Percentiles rank a stretch among this genome's conserved stretches.
These are phyloP conservation scores for Sinelater perroti DNA, from an alignment of 2,888 invertebrate species.

Conservation along the genomic window DNA sequence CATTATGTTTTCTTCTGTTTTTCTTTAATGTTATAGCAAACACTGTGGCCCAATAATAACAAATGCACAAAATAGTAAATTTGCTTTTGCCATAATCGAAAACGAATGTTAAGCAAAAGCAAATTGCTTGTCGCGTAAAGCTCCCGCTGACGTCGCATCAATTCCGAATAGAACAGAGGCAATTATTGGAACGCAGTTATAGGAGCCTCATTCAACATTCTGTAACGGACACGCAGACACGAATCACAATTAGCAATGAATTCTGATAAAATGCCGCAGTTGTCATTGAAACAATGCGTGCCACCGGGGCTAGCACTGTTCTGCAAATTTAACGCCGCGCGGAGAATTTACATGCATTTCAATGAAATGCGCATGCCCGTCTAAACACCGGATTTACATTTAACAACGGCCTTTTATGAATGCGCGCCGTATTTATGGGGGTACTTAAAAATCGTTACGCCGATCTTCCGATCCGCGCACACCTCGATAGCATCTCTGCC, in stretches of 20 bases:
- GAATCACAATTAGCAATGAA: conserved; percentile 43
- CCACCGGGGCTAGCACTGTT: conserved; percentile 34
- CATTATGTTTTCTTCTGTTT: no score
- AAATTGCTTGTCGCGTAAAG: no score
- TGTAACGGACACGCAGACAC: conserved; percentile 32
- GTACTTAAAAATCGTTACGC: conserved; percentile 43
- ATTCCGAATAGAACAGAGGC: no score
- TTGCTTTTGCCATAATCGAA: no score
- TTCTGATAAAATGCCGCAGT: conserved; percentile 37
- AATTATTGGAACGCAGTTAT: no score
- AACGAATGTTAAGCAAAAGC: no score
- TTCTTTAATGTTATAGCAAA: no score
- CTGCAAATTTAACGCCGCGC: conserved; percentile 35
- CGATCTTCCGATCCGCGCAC: conserved; percentile 37
- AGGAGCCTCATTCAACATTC: conserved; percentile 32
- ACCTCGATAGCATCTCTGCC: conserved; percentile 40
- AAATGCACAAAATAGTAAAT: no score
- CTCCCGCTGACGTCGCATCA: no score
- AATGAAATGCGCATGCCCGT: conserved; percentile 36
- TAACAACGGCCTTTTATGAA: conserved; percentile 35
- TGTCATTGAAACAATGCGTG: conserved; percentile 37
- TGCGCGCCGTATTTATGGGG: conserved; percentile 39
- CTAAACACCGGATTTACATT: conserved; percentile 39
- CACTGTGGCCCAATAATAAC: no score
- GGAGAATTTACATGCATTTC: conserved; percentile 40